phyloP scores from a whole-genome alignment of 2,797 vertebrate genomes.

The Hirundo rustica region DNA sequence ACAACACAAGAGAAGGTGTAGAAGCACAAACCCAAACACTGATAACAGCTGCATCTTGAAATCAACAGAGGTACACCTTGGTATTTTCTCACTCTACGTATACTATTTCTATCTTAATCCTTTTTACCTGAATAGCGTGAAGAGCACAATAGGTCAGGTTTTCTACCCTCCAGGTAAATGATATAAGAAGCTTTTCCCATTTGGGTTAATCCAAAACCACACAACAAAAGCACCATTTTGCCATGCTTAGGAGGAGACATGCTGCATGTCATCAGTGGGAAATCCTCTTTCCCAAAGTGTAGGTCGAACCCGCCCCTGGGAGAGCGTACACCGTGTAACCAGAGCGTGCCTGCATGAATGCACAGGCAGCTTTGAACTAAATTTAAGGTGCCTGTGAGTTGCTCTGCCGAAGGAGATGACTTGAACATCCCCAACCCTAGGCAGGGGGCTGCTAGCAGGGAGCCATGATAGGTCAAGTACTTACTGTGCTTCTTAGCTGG shows the following conservation, averaged over 20 bases:
- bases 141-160: not conserved
- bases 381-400: not conserved
- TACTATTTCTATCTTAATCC: not conserved
- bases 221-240: not conserved
- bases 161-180: not conserved
- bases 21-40: not conserved
- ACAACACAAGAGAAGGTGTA: not conserved
- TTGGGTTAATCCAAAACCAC: not conserved
- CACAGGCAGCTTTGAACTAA: not conserved
- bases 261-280: not conserved
- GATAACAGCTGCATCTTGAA: not conserved
- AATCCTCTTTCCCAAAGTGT: not conserved
- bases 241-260: not conserved
- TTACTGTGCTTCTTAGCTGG: not conserved
- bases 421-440: not conserved
- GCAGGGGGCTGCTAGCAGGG: not conserved
- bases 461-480: not conserved
- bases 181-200: not conserved
- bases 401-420: fast-evolving
- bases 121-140: not conserved
- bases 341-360: not conserved
- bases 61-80: not conserved
- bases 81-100: not conserved
- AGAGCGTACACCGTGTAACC: not conserved
- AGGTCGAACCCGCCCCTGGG: fast-evolving